phyloP scores from a whole-genome alignment of 2,113 vertebrate genomes.

The Pao palembangensis region DNA sequence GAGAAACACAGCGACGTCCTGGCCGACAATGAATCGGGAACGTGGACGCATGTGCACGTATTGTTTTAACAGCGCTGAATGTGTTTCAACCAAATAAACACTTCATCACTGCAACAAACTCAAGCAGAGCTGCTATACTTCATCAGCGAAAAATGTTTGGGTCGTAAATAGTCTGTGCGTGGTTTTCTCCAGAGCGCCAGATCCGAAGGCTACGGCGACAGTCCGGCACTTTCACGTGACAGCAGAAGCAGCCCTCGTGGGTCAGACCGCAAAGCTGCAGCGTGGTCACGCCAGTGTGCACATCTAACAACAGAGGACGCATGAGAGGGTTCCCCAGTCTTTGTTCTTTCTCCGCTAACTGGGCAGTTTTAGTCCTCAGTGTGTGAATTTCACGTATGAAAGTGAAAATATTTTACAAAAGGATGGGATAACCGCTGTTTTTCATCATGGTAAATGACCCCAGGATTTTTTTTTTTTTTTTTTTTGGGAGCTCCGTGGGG shows the following conservation, averaged over 20 bases:
- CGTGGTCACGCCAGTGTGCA: too few species aligned
- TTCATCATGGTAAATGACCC: conserved; percentile 27
- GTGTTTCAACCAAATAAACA: conserved; percentile 40
- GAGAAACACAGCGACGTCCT: conserved; percentile 26
- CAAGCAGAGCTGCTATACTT: conserved; percentile 22
- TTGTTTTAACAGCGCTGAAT: conserved; percentile 27
- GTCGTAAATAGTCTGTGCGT: conserved; percentile 19
- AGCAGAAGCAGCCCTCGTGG: too few species aligned
- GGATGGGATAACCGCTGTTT: conserved; percentile 21
- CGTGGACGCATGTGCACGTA: conserved; percentile 14
- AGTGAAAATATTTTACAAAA: conserved; percentile 15
- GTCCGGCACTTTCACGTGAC: neutral
- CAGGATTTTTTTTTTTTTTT: conserved; percentile 17
- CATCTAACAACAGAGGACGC: conserved; percentile 14
- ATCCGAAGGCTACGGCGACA: conserved; percentile 16
- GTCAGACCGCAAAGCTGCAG: too few species aligned
- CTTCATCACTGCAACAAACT: conserved; percentile 24
- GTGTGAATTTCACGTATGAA: conserved; percentile 2
- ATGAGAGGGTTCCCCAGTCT: neutral
- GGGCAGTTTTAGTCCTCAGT: neutral
- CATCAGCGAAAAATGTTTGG: conserved; percentile 16
- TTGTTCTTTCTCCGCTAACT: neutral
- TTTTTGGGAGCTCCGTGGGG: conserved; percentile 15
- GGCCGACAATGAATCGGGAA: conserved; percentile 26
- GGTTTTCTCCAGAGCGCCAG: conserved; percentile 6